Percentiles rank a stretch among this genome's conserved stretches.
These are phyloP conservation scores for Euthynnus affinis DNA, from an alignment of 2,797 vertebrate genomes.

Conservation along the genomic window DNA sequence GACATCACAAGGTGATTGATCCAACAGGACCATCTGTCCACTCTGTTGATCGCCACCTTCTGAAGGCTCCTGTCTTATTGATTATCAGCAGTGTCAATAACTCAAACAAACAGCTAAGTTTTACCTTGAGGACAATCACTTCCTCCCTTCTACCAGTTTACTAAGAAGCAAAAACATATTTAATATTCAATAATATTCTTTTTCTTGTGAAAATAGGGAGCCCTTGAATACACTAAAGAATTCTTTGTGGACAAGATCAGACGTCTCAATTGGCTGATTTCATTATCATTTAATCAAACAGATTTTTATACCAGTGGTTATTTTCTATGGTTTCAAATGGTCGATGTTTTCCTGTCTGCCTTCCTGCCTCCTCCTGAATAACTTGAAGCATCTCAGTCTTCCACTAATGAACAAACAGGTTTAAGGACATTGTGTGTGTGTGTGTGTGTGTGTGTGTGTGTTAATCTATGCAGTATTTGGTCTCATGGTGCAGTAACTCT, in stretches of 20 bases:
- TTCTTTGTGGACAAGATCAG: neutral
- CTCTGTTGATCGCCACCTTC: neutral
- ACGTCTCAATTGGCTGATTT: neutral
- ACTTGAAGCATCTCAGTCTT: conserved; percentile 94
- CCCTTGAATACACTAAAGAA: neutral
- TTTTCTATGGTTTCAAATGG: conserved; percentile 51
- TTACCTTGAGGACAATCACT: neutral
- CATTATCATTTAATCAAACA: too few species aligned
- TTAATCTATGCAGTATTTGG: conserved; percentile 82
- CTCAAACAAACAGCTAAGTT: neutral
- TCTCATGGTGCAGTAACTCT: conserved; percentile 83
- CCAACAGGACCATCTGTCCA: neutral
- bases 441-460: conserved; percentile 25
- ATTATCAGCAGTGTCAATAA: neutral
- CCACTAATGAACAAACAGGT: conserved; percentile 76
- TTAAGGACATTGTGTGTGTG: conserved; percentile 27
- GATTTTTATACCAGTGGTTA: neutral
- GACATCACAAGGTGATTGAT: neutral
- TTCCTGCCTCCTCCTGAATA: conserved; percentile 90
- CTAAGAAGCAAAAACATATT: neutral
- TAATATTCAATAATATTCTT: too few species aligned
- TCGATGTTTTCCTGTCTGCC: conserved; percentile 37
- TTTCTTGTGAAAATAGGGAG: neutral
- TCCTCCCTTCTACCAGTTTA: neutral
- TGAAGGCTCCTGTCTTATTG: conserved; percentile 10